phyloP scores from a whole-genome alignment of 92 coral and sea anemone species.

The Phymanthus crucifer region DNA sequence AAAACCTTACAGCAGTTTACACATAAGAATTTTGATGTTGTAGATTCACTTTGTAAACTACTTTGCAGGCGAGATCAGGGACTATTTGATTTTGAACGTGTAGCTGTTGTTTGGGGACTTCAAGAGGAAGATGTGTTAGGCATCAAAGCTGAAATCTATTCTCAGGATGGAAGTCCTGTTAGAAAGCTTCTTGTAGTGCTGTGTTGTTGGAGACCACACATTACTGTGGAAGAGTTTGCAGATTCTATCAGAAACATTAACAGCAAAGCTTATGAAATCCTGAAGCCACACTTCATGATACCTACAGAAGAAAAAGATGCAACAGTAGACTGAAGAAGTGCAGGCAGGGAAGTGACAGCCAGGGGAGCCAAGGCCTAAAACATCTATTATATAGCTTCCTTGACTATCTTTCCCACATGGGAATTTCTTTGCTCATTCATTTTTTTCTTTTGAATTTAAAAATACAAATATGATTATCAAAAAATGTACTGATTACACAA shows the following conservation, averaged over 20 bases:
- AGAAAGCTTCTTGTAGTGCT: constrained; percentile 1
- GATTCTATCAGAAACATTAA: not conserved
- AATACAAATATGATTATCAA: too few relatives aligned
- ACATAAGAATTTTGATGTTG: not conserved
- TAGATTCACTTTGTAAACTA: not conserved
- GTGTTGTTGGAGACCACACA: not conserved
- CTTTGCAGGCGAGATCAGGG: not conserved
- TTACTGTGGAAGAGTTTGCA: not conserved
- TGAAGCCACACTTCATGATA: not conserved
- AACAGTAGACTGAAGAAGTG: too few relatives aligned
- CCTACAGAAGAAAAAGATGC: not conserved
- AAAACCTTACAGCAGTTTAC: not conserved
- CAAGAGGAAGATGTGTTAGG: not conserved
- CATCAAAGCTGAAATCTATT: not conserved
- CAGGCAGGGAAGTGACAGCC: too few relatives aligned
- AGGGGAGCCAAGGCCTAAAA: too few relatives aligned
- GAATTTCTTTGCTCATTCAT: too few relatives aligned
- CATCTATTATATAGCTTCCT: too few relatives aligned
- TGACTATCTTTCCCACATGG: too few relatives aligned
- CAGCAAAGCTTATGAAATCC: not conserved
- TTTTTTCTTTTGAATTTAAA: too few relatives aligned
- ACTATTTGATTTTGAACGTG: not conserved
- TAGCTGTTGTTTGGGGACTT: not conserved
- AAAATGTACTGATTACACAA: too few relatives aligned
- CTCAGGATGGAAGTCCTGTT: not conserved